phyloP scores from a whole-genome alignment of 2,113 vertebrate genomes.

The Picathartes gymnocephalus region DNA sequence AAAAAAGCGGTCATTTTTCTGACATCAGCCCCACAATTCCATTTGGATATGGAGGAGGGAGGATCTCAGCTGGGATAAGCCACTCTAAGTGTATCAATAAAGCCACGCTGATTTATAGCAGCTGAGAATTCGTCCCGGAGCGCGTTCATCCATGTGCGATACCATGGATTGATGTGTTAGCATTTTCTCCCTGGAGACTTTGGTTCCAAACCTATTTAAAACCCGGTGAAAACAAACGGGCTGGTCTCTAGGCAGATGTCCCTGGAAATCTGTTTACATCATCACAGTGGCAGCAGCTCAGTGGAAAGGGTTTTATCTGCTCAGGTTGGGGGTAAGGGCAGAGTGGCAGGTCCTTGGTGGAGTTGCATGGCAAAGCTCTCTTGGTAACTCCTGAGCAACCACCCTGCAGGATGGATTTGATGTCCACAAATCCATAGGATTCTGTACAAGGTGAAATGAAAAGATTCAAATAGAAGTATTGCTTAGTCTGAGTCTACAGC shows the following conservation, averaged over 20 bases:
- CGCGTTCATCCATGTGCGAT: neutral
- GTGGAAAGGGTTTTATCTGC: neutral
- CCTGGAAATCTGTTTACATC: constrained; percentile 10
- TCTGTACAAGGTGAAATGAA: neutral
- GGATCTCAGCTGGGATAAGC: constrained; percentile 21
- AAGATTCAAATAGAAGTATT: neutral
- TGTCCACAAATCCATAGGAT: neutral
- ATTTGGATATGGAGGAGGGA: neutral
- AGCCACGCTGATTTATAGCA: neutral
- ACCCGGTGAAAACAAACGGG: constrained; percentile 8
- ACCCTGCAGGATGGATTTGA: neutral
- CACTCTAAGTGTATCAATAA: neutral
- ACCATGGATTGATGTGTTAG: neutral
- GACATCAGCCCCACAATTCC: neutral
- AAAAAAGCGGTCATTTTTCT: neutral
- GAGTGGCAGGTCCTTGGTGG: neutral
- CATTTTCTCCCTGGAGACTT: constrained; percentile 32
- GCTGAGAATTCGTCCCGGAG: constrained; percentile 14
- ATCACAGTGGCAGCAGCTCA: neutral
- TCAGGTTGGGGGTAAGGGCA: neutral
- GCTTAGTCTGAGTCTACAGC: neutral
- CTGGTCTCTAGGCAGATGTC: constrained; percentile 29
- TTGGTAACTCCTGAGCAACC: neutral
- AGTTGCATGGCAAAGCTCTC: neutral
- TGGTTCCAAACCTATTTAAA: constrained; percentile 49